Base-by-base conservation (phyloP, 2,888 invertebrate species). In the Drosophila ustulata region DNA sequence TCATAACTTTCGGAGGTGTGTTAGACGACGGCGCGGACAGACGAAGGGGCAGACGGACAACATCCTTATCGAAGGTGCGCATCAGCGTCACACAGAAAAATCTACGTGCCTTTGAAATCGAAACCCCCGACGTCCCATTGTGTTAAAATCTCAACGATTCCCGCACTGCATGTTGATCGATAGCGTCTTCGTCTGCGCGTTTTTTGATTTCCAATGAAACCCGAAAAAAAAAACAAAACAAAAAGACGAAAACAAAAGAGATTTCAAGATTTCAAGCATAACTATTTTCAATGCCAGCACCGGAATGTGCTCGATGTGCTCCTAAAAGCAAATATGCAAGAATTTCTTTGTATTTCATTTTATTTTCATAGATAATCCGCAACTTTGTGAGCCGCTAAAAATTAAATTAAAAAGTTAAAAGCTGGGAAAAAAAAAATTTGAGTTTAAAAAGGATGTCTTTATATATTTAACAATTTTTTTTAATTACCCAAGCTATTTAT, bases 1-100 rank as follows among this genome's bases (percentile, higher is more conserved):
- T 72, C 66, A 55, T 71, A 82, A 69, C 57, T 61, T 62, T 71
- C 46, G 45, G 62, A 77, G 83, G 86, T 84, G 79, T 82, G 78
- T 68, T 68, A 34, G 47, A 56, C 76, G 61, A 59, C 76, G 49
- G 64, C 45, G 28, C 47, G 28, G 37, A 37, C 37, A 7, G 13
- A 25, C 53, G 6, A 34, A 9, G 28, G 3, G 13, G 11, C 23
- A 5, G 7, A 32, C 18, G 13, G 50, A 55, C 72, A 52, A 66
- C 59, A 79, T 88, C 83, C 88, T 88, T 88, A 83, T 83, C 83
- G 71, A 79, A 88, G 88, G 88, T 82, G 88, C 83, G 82, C 88
- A 83, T 88, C 83, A 80, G 71, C 86, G 88, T 77, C 83, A 79
- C 86, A 75, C 66, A 71, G n/a, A 32, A 53, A 30, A 37, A 37